Conservation (phyloP, 1,140 invertebrate species). For the Helicoverpa armigera region DNA sequence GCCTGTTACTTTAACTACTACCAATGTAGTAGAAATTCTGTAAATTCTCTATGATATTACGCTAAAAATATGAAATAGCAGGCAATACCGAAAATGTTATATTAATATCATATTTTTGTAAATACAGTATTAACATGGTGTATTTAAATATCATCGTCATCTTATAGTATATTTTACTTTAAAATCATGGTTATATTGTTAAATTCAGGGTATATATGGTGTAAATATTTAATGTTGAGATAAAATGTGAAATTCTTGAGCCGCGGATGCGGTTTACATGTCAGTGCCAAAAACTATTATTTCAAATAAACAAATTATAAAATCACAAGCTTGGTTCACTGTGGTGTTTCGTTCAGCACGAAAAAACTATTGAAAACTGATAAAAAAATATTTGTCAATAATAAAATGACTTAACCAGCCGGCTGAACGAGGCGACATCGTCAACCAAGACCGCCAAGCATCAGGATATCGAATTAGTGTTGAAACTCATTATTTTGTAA, state of each 20-base stretch:
- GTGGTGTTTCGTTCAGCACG: slow-evolving; percentile 19
- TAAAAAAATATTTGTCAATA: no score
- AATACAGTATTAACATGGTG: slow-evolving; percentile 67
- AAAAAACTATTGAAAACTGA: not conserved
- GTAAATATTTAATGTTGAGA: slow-evolving; percentile 54
- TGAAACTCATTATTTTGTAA: slow-evolving; percentile 54
- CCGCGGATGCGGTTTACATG: slow-evolving; percentile 37
- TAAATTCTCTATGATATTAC: not conserved
- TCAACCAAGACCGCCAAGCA: not conserved
- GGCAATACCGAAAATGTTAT: slow-evolving; percentile 36
- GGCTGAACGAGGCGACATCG: slow-evolving; percentile 17
- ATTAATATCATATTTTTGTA: slow-evolving; percentile 65
- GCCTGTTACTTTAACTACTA: slow-evolving; percentile 29
- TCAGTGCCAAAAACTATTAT: slow-evolving; percentile 61
- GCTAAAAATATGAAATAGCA: slow-evolving; percentile 31
- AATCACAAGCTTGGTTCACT: slow-evolving; percentile 15
- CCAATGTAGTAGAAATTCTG: slow-evolving; percentile 10
- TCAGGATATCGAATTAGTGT: slow-evolving; percentile 55
- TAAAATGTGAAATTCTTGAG: slow-evolving; percentile 41
- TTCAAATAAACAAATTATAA: slow-evolving; percentile 32
- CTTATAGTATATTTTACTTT: slow-evolving; percentile 53
- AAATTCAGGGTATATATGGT: slow-evolving; percentile 66
- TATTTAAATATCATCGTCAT: slow-evolving; percentile 61
- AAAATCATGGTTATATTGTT: slow-evolving; percentile 58
- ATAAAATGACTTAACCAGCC: no score